Evolutionary conservation across 2,797 vertebrate species (phyloP), one percentile per base, ranked within the genome.

Genomic region (Myotis pilosus): DNA sequence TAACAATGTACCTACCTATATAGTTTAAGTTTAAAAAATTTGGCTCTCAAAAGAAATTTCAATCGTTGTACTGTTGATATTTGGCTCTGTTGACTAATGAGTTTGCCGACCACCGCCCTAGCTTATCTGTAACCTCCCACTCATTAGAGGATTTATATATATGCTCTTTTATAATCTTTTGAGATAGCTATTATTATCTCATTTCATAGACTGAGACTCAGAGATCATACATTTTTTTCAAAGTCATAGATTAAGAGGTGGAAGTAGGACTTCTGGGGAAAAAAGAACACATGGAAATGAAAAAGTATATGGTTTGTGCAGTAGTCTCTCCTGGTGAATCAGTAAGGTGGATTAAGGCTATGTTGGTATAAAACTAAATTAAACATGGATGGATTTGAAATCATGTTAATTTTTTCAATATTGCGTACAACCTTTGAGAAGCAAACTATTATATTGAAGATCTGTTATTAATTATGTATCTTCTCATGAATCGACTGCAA

Each of bases 191-290:
- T 76, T 89, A 84, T 64, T 92, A 80, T 60, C 30, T 55, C 64
- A 72, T 68, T 95, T 75, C 49, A 57, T 80, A 78, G 47, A 79
- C 79, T 72, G n/a, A 92, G 80, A 51, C 23, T 80, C 51, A 87
- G 49, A 79, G 38, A 82, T 60, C 30, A 69, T 53, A 79, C 28
- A 25, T 19, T 36, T 86, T 89, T 80, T 82, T 60, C 22, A 89
- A 74, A 90, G 33, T 47, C 62, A 89, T 28, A 2, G 28, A 74
- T 92, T 87, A 84, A 69, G 30, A 94, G 30, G 30, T 55, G 8
- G 57, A 90, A 83, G 17, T 55, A 74, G 2, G 10, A 71, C n/a
- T 23, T 53, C 38, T 87, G 53, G 53, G 22, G 22, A 10, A 23
- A 23, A 23, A 55, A 55, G 22, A 86, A 75, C 16, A 17, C 22